Evolutionary conservation across 2,888 invertebrate species (phyloP), one percentile per base, ranked within the genome.

Genomic region (Drosophila siamana): DNA sequence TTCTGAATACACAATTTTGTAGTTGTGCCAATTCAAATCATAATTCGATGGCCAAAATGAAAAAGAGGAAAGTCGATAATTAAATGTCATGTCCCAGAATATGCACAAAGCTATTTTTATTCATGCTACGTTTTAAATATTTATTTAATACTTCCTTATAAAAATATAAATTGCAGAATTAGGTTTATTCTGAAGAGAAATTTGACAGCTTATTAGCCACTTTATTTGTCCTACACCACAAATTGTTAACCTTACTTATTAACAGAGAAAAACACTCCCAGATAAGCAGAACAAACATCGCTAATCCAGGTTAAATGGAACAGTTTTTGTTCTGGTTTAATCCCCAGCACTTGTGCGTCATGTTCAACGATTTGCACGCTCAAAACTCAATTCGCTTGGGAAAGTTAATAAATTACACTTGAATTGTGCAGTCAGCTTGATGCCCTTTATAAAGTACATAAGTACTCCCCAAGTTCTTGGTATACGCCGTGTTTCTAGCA

Each of bases 321-420:
- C 13, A 38, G 13, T 13, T 40, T 41, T 51, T 51, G 7, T 40
- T 33, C 9, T 15, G 13, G 44, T 30, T 24, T 30, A 46, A 52
- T 55, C 30, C 41, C 7, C 6, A 38, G 15, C 36, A 38, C n/a
- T 60, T 61, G 50, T 56, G 54, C 11, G 57, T 24, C 64, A 62
- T 57, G 33, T 22, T 62, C 51, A 74, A 55, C 48, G 74, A 69
- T 63, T 60, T 38, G 41, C 47, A 19, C 15, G 38, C 11, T 7
- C 15, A 38, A 16, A 43, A 51, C 61, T 55, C 63, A 79, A 69
- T 80, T 69, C 68, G 47, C 52, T 16, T 19, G 46, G 47, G 33
- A 47, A 69, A 68, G 67, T 75, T 74, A 75, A 88, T 82, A 88
- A 82, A 82, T 82, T 82, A 76, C 77, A 67, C 68, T 69, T 67